Percentiles rank a stretch among this genome's conserved stretches.
phyloP scores from a whole-genome alignment of 2,797 vertebrate species.

The Lepilemur ruficaudatus region DNA sequence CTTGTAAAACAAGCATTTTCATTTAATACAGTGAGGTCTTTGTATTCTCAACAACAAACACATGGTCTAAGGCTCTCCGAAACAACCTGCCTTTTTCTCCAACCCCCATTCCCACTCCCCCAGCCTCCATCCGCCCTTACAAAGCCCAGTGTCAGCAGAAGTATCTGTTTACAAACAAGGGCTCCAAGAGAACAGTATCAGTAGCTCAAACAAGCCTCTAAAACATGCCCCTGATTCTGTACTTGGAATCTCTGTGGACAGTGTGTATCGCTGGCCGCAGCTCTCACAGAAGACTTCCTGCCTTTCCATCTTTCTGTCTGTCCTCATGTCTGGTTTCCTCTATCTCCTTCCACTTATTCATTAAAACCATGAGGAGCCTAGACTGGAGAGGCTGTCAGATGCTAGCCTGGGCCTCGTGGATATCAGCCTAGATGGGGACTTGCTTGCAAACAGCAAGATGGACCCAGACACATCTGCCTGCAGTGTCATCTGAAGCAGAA shows the following conservation, averaged over 20 bases:
- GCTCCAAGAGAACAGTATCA: conserved; percentile 63
- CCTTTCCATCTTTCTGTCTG: conserved; percentile 39
- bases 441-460: not conserved
- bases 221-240: not conserved
- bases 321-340: conserved; percentile 28
- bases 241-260: not conserved
- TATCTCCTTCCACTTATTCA: conserved; percentile 36
- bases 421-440: not conserved
- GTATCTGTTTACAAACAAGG: conserved; percentile 84
- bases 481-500: not conserved
- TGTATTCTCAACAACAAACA: conserved; percentile 83
- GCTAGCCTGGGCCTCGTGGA: not conserved
- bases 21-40: conserved; percentile 81
- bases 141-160: conserved; percentile 76
- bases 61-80: conserved; percentile 72
- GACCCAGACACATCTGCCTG: not conserved
- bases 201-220: conserved; percentile 38
- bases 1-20: conserved; percentile 78
- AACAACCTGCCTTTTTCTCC: conserved; percentile 68
- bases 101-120: not conserved
- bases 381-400: not conserved
- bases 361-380: conserved; percentile 5
- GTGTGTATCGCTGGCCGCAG: not conserved
- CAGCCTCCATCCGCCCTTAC: conserved; percentile 2
- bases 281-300: conserved; percentile 13